These are phyloP conservation scores for Bujurquina vittata DNA, from an alignment of 2,113 vertebrate genomes.

Conservation along the genomic window DNA sequence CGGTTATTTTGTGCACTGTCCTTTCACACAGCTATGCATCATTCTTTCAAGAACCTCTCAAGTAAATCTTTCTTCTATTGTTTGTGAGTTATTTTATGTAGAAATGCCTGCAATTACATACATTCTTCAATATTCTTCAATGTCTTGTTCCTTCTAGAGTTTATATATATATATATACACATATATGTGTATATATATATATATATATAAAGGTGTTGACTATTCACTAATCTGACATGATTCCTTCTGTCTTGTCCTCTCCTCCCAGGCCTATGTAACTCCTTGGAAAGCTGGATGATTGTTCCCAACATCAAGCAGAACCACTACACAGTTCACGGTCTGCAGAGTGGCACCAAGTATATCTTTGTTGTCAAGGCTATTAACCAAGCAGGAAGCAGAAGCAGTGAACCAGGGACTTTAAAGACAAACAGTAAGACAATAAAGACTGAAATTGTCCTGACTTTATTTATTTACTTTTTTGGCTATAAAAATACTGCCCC, in stretches of 20 bases:
- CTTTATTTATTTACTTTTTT: background rate
- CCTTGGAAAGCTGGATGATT: constrained; percentile 99
- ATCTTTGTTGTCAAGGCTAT: constrained; percentile 98
- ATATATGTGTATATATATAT: too few species aligned
- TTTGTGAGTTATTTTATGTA: background rate
- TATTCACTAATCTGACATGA: background rate
- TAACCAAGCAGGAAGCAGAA: constrained; percentile 96
- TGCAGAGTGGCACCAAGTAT: constrained; percentile 98
- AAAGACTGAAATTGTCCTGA: background rate
- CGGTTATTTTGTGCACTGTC: background rate
- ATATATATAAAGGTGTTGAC: too few species aligned
- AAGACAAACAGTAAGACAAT: constrained; percentile 97
- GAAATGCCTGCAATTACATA: background rate
- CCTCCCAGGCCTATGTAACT: constrained; percentile 93
- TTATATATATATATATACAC: background rate
- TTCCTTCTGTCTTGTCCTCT: background rate
- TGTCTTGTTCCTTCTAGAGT: background rate
- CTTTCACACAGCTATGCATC: background rate
- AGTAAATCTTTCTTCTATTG: background rate
- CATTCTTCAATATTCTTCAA: background rate
- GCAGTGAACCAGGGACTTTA: constrained; percentile 93
- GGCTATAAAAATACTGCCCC: background rate
- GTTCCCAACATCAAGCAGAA: constrained; percentile 99
- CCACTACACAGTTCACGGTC: constrained; percentile 96
- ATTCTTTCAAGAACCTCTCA: background rate